Percentiles rank a stretch among this genome's conserved stretches.
Conservation (phyloP, 2,888 invertebrate genomes). For the Drepanosiphum platanoidis region DNA sequence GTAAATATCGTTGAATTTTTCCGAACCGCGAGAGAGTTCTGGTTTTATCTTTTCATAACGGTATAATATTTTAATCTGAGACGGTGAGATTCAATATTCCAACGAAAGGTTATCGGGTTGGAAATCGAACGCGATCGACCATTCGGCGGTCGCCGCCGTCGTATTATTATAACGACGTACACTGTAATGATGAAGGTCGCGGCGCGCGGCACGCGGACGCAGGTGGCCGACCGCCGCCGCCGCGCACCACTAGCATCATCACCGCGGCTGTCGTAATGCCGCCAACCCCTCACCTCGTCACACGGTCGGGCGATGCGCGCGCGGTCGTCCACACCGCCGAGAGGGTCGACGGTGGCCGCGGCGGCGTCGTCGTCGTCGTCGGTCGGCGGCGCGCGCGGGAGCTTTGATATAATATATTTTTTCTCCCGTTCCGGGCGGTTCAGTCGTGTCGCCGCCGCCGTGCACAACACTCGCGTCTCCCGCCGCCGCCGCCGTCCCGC, state of each 20-base stretch:
- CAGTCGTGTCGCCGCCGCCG: slow-evolving; percentile 49
- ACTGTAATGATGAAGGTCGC: slow-evolving; percentile 50
- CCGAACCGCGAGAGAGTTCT: too few species aligned
- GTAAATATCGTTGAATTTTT: too few species aligned
- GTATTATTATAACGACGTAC: slow-evolving; percentile 7
- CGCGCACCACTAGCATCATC: background rate
- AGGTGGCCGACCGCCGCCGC: slow-evolving; percentile 30
- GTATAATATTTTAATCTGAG: too few species aligned
- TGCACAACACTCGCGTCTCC: background rate
- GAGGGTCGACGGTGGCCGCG: background rate
- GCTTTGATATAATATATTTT: too few species aligned
- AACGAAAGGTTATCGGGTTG: too few species aligned
- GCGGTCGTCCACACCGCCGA: background rate
- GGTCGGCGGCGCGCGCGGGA: background rate
- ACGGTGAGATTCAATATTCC: too few species aligned
- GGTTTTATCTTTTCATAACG: too few species aligned
- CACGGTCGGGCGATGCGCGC: background rate
- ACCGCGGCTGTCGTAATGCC: background rate
- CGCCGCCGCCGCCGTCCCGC: background rate
- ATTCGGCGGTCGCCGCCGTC: too few species aligned
- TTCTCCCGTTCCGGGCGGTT: slow-evolving; percentile 11
- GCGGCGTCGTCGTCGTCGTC: background rate
- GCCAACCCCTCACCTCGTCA: background rate
- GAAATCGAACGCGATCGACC: background rate
- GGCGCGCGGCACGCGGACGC: slow-evolving; percentile 31